Conservation (phyloP, 2,113 vertebrate genomes). For the Psephotus haematonotus region DNA sequence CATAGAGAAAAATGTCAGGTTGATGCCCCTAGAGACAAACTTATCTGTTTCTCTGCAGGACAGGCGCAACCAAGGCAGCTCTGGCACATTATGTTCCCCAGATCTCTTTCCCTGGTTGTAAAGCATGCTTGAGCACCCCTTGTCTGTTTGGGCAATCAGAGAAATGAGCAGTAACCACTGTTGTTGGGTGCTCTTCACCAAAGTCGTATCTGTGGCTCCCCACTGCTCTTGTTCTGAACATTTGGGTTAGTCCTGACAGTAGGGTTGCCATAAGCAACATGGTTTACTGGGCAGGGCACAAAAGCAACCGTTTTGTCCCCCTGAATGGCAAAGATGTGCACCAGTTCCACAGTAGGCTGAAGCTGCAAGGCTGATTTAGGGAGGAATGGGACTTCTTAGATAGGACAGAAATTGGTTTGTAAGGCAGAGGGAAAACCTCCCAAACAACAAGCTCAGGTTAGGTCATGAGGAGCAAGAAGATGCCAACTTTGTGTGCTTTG, state of each 20-base stretch:
- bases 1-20: background rate
- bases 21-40: background rate
- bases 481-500: background rate
- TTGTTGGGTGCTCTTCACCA: background rate
- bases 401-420: background rate
- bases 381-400: background rate
- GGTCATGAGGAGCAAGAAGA: background rate
- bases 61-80: background rate
- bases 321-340: background rate
- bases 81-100: background rate
- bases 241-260: background rate
- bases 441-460: background rate
- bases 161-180: background rate
- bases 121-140: background rate
- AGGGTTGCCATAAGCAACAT: background rate
- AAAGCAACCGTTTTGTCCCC: background rate
- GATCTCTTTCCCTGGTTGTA: background rate
- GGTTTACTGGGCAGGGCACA: background rate
- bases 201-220: background rate
- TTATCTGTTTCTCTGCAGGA: background rate
- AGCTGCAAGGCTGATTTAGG: background rate
- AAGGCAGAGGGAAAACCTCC: background rate
- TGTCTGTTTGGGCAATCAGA: background rate
- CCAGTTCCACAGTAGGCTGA: background rate
- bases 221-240: background rate